These are phyloP conservation scores for Catagonus wagneri DNA, from an alignment of 2,113 vertebrate genomes.

Conservation along the genomic window DNA sequence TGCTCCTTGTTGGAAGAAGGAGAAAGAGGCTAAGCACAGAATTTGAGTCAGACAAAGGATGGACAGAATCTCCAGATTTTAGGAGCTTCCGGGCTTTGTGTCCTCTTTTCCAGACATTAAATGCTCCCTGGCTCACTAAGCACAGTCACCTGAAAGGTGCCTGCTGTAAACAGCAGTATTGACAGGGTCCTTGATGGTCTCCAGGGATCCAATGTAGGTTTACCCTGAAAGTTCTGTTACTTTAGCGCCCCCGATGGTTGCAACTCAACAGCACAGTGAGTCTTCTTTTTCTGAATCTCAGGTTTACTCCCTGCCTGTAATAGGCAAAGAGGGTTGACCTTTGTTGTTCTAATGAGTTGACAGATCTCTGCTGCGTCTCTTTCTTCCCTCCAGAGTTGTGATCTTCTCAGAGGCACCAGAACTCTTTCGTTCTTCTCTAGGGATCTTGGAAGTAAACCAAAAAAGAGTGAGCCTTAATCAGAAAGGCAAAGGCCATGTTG, in stretches of 20 bases:
- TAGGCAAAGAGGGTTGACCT: not conserved
- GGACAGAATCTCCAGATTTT: not conserved
- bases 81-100: not conserved
- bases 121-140: not conserved
- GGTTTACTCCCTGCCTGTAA: not conserved
- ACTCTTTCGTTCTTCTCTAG: not conserved
- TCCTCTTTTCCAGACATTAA: not conserved
- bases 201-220: not conserved
- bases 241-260: not conserved
- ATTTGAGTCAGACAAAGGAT: not conserved
- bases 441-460: not conserved
- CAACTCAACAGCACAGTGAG: not conserved
- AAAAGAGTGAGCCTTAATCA: not conserved
- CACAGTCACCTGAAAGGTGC: not conserved
- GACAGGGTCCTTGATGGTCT: not conserved
- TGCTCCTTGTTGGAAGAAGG: not conserved
- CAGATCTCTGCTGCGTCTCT: not conserved
- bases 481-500: not conserved
- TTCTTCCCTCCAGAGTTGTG: not conserved
- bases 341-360: not conserved
- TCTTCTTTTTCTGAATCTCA: not conserved
- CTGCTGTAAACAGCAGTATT: not conserved
- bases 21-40: not conserved
- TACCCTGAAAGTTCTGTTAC: not conserved
- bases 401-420: not conserved